A percentile compares a stretch with the other conserved stretches of the same genome.
These are phyloP conservation scores for Petrocephalus schoutedeni DNA, from an alignment of 2,797 vertebrate species.

Conservation along the genomic window DNA sequence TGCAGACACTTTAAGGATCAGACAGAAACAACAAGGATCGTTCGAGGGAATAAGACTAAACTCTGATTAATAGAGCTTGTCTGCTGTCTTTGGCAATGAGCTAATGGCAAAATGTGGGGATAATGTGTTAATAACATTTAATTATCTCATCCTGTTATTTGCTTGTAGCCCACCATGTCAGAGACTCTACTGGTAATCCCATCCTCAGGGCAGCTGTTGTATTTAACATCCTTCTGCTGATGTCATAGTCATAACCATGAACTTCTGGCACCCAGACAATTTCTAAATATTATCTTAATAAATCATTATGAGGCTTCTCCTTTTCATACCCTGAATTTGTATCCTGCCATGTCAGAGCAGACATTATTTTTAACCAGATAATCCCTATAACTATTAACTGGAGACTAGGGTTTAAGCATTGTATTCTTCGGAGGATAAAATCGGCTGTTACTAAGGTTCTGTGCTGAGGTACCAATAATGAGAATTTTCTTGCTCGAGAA, in stretches of 20 bases:
- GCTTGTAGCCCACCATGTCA: neutral
- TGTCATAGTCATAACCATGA: neutral
- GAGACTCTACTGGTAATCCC: neutral
- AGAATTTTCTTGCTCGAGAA: neutral
- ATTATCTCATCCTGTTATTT: slow-evolving; percentile 7
- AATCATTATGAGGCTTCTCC: neutral
- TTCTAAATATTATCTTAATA: neutral
- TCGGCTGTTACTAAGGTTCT: neutral
- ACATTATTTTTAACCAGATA: neutral
- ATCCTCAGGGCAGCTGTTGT: neutral
- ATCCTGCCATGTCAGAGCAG: neutral
- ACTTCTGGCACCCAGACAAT: neutral
- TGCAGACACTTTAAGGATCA: neutral
- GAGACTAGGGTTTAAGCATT: neutral
- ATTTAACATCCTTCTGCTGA: neutral
- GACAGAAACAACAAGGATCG: neutral
- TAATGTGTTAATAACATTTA: neutral
- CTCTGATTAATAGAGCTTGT: slow-evolving; percentile 2
- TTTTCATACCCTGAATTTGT: neutral
- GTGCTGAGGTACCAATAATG: neutral
- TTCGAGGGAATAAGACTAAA: neutral
- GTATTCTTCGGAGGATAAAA: neutral
- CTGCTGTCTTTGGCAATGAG: neutral
- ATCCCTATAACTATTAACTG: neutral
- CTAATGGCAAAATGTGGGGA: neutral